Evolutionary conservation across 1,140 invertebrate genomes (phyloP).

Genomic region (Pteromalus puparum): DNA sequence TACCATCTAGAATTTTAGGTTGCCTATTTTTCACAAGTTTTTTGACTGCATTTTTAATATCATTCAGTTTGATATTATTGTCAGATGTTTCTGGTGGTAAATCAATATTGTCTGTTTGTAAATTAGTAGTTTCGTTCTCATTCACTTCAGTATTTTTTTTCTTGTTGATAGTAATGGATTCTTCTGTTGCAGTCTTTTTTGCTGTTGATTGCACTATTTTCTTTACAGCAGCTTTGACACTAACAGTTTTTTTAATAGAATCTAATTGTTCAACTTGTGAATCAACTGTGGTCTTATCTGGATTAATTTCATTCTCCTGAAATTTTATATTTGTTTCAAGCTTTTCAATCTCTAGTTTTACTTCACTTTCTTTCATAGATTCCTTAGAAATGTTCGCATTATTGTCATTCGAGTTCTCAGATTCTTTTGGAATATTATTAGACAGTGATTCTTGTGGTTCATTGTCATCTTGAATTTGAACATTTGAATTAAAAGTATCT

Average conservation of each 20-base stretch:
- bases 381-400: not conserved
- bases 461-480: not conserved
- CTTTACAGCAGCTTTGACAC: conserved; percentile 1
- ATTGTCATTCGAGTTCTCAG: not conserved
- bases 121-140: not conserved
- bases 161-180: not conserved
- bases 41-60: conserved; percentile 46
- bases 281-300: not conserved
- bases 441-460: not conserved
- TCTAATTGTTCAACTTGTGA: not conserved
- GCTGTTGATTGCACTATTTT: not conserved
- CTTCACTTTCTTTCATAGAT: not conserved
- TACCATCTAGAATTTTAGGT: not conserved
- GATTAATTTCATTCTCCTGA: not conserved
- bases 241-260: conserved; percentile 26
- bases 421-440: not conserved
- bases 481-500: not conserved
- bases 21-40: conserved; percentile 26
- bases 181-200: not conserved
- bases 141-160: not conserved
- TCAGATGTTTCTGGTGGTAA: not conserved
- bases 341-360: conserved; percentile 17
- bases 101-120: conserved; percentile 1
- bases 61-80: conserved; percentile 8
- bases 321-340: conserved; percentile 15